Conservation (phyloP, 1,140 invertebrate genomes). For the Chionoecetes opilio region DNA sequence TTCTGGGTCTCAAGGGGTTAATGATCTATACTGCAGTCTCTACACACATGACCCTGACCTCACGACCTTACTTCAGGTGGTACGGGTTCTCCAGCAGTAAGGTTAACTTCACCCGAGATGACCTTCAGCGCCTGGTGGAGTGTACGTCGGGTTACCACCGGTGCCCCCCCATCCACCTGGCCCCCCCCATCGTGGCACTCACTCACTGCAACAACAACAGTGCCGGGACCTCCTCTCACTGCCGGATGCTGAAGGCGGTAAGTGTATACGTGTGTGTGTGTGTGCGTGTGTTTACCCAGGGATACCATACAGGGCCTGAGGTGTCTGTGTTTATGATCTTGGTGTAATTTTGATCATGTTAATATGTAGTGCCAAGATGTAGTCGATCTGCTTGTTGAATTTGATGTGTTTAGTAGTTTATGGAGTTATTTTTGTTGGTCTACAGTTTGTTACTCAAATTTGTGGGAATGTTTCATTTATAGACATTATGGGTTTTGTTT, state of each 20-base stretch:
- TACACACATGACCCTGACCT: background rate
- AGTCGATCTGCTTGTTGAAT: too few species aligned
- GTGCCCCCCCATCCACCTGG: constrained; percentile 37
- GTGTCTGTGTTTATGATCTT: background rate
- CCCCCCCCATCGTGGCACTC: background rate
- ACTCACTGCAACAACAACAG: constrained; percentile 51
- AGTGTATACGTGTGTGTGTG: background rate
- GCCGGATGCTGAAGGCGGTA: constrained; percentile 42
- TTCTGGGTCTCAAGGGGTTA: too few species aligned
- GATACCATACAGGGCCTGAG: background rate
- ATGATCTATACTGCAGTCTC: too few species aligned
- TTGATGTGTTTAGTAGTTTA: too few species aligned
- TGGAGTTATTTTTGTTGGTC: too few species aligned
- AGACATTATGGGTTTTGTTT: too few species aligned
- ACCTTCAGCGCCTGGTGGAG: constrained; percentile 58
- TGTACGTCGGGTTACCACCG: constrained; percentile 55
- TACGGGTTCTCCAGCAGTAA: constrained; percentile 70
- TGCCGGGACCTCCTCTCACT: constrained; percentile 50
- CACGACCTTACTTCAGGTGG: constrained; percentile 48
- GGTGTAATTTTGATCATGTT: too few species aligned
- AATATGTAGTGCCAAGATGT: too few species aligned
- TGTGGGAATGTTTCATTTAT: too few species aligned
- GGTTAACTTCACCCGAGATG: constrained; percentile 66
- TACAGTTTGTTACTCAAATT: too few species aligned
- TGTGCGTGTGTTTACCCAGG: background rate